Base-by-base conservation (phyloP, 2,113 vertebrate species). In the Laterallus jamaicensis region DNA sequence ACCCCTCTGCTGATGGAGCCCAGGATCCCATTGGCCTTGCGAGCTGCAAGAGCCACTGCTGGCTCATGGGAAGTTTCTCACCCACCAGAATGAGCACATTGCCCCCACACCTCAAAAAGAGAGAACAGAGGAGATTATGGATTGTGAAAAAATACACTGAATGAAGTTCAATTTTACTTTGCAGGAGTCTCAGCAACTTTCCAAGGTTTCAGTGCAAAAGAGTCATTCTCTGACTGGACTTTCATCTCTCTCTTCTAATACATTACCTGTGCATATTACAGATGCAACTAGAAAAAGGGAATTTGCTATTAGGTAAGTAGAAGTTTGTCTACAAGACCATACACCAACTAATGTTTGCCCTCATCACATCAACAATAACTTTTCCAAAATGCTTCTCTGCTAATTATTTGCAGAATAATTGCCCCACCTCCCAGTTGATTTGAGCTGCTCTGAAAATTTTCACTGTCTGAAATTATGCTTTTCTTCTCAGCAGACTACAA, bases 201-300 rank as follows among this genome's bases (percentile, higher is more conserved):
- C 91, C 17, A 95, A 88, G 68, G 37, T 95, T 67, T 96, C 93
- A 35, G n/a, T 98, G 37, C 97, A 93, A 37, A 98, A 98, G 97
- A 98, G 98, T 92, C 96, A 63, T 92, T 99, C 98, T 70, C 94
- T 98, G 66, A 98, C 97, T 14, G 96, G 98, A 64, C 97, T 99
- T 80, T 98, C 98, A 26, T 99, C 98, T 29, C 98, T 99, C 66
- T 99, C 99, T 60, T 85, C 98, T 71, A 98, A 99, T 94, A 99
- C 98, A 24, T 98, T 99, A 58, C 99, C 99, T 15, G 98, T 98
- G 40, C 98, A 98, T 94, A 99, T 99, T 93, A 98, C 99, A 66
- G 99, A 99, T 67, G 98, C 99, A 90, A 97, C 97, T 78, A 99
- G 99, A 95, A 98, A 98, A 96, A 98, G 99, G 75, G 94, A 98